A percentile compares a stretch with the other conserved stretches of the same genome.
Conservation (phyloP, 2,113 vertebrate species). For the Fukomys damarensis region DNA sequence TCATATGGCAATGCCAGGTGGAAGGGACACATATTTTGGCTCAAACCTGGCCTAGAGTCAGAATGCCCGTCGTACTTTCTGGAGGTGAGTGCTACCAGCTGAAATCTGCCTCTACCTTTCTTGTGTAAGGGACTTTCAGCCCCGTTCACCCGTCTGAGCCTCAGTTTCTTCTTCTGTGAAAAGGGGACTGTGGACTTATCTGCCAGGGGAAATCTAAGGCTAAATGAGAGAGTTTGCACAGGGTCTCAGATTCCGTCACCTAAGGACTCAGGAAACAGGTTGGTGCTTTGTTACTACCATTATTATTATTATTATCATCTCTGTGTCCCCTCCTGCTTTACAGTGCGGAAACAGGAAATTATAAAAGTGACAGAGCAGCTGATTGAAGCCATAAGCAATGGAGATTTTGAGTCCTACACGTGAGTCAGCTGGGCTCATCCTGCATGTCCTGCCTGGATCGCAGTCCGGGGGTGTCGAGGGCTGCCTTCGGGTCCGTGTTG, state of each 20-base stretch:
- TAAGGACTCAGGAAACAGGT: neutral
- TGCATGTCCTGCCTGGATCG: slow-evolving; percentile 61
- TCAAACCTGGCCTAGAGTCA: neutral
- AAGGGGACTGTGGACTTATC: neutral
- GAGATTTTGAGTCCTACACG: slow-evolving; percentile 96
- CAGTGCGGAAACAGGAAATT: slow-evolving; percentile 96
- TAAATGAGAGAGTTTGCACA: fast-evolving
- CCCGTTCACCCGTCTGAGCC: neutral
- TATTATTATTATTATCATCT: neutral
- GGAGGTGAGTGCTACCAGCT: neutral
- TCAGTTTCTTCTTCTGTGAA: slow-evolving; percentile 33
- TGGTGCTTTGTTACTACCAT: neutral
- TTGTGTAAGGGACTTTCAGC: too few species aligned
- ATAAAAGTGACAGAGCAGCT: slow-evolving; percentile 97
- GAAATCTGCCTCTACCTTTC: neutral
- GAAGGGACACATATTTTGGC: neutral
- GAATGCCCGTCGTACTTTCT: neutral
- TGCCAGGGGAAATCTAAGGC: neutral
- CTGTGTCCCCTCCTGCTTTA: slow-evolving; percentile 78
- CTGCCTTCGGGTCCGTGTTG: neutral
- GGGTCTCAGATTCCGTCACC: neutral
- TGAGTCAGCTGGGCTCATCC: slow-evolving; percentile 85
- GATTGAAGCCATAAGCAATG: slow-evolving; percentile 96
- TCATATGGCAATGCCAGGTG: neutral
- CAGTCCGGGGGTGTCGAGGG: neutral